These are phyloP conservation scores for Anodontia alba DNA, from an alignment of 2,888 invertebrate species.

Conservation along the genomic window DNA sequence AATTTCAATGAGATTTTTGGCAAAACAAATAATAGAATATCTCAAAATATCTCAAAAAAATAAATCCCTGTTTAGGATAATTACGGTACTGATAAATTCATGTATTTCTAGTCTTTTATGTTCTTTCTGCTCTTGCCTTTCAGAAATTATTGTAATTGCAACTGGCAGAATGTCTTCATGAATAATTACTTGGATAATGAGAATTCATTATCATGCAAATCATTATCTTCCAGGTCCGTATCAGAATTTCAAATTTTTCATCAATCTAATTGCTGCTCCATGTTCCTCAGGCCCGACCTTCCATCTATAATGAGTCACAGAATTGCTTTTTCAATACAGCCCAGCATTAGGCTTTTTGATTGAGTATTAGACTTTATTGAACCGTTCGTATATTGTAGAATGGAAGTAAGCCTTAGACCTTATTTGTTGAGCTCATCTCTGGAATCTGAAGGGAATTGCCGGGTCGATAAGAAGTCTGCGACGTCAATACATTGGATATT, in stretches of 20 bases:
- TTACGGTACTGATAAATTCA: too few relatives aligned
- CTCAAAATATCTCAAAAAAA: too few relatives aligned
- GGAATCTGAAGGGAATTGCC: slow-evolving; percentile 16
- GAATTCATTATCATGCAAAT: slow-evolving; percentile 3
- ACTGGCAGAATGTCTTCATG: neutral
- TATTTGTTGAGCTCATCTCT: slow-evolving; percentile 11
- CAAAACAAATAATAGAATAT: too few relatives aligned
- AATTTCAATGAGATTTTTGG: too few relatives aligned
- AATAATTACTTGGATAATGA: slow-evolving; percentile 5
- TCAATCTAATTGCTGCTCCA: neutral
- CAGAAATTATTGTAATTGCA: neutral
- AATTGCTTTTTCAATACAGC: slow-evolving; percentile 19
- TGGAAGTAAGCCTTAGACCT: slow-evolving; percentile 4
- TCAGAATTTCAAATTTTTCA: slow-evolving; percentile 20
- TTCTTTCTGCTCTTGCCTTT: too few relatives aligned
- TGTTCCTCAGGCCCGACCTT: neutral
- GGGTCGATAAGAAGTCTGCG: slow-evolving; percentile 12
- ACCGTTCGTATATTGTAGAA: neutral
- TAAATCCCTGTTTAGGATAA: too few relatives aligned
- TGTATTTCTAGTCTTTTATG: too few relatives aligned
- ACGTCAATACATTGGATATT: slow-evolving; percentile 46
- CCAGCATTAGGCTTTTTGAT: slow-evolving; percentile 10
- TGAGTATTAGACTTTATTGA: slow-evolving; percentile 17
- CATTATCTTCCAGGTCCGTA: neutral
- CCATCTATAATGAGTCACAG: slow-evolving; percentile 13